Base-by-base conservation (phyloP, 2,888 invertebrate species). In the Listrodromus nycthemerus region DNA sequence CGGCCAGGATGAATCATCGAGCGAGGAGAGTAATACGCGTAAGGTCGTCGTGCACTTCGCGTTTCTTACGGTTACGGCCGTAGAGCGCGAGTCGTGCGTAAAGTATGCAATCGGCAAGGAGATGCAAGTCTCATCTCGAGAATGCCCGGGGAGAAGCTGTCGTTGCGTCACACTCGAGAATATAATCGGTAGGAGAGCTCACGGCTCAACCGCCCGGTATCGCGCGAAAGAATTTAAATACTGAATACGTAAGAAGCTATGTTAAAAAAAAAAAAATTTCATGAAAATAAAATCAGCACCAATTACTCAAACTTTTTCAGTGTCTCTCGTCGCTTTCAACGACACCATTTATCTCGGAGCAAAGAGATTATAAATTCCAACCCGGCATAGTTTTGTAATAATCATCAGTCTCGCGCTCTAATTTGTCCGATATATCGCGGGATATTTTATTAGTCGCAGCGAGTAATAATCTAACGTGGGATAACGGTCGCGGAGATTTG, bases 1-100 rank as follows among this genome's bases (percentile, higher is more conserved):
- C 55, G 69, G 73, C 77, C 70, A 48, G 48, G 69, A 81, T 84
- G 84, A 84, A 74, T 84, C 84, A 84, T 81, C 67, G 7, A 19
- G 48, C 3, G 52, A 55, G 24, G 58, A 73, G 76, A 80, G 70
- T n/a, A n/a, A 74, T 33, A 75, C 67, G 71, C 55, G 55, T 81
- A 81, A 78, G 73, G 80, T 74, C 74, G 73, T 70, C 80, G 74
- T 63, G 58, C 48, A 30, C 65, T 41, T 77, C 61, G 77, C 77
- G 58, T 76, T 81, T 80, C 76, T 76, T 83, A 80, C 75, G 79
- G 21, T 74, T 71, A 58, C 52, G 74, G 65, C 45, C 63, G 67
- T 6, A 52, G 41, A 55, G 41, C 41, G 33, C 65, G n/a, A 45
- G 50, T 13, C 37, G n/a, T 48, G 50, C 50, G 24, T 27, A 50